phyloP scores from a whole-genome alignment of 2,797 vertebrate species.

The Coregonus ussuriensis region DNA sequence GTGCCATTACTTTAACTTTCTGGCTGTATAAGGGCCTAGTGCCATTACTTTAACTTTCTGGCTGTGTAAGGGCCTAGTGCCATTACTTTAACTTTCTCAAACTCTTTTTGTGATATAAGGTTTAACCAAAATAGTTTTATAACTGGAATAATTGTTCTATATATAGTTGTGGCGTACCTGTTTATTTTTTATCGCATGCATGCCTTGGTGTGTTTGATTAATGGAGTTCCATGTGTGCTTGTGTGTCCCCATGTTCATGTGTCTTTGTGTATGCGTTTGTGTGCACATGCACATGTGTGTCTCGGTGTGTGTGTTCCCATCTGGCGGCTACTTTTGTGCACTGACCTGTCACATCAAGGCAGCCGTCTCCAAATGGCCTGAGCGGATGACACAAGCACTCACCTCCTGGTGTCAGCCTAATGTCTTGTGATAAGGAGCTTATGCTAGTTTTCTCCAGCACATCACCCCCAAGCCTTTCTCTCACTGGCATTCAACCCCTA shows the following conservation, averaged over 20 bases:
- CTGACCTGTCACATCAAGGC: slow-evolving; percentile 82
- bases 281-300: not conserved
- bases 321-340: slow-evolving; percentile 73
- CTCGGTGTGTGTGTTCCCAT: slow-evolving; percentile 26
- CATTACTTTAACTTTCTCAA: no score
- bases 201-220: not conserved
- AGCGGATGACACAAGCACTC: slow-evolving; percentile 84
- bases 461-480: slow-evolving; percentile 77
- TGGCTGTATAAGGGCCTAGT: no score
- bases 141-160: not conserved
- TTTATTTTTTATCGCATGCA: not conserved
- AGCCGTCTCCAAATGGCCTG: slow-evolving; percentile 79
- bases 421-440: slow-evolving; percentile 93
- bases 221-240: not conserved
- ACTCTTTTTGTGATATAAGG: no score
- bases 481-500: slow-evolving; percentile 69
- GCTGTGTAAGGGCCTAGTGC: no score
- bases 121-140: not conserved
- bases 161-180: not conserved
- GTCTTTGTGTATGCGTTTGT: slow-evolving; percentile 12
- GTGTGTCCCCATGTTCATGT: not conserved
- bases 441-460: slow-evolving; percentile 82
- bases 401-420: slow-evolving; percentile 81
- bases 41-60: no score
- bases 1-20: no score